Conservation (phyloP, 2,113 vertebrate species). For the Axis porcinus region DNA sequence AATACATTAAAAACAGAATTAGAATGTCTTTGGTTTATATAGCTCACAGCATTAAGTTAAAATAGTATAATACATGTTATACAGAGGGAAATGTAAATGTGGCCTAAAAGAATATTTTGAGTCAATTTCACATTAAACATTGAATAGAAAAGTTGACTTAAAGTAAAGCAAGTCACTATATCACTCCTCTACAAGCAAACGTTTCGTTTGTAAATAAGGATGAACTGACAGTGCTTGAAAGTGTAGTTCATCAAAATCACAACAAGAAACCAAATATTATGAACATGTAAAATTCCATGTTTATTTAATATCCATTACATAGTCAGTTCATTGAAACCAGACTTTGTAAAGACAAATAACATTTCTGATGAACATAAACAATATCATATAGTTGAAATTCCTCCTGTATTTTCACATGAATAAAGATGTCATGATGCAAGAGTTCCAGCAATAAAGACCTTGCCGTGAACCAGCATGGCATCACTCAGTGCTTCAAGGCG, state of each 20-base stretch:
- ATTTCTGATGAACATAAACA: constrained; percentile 71
- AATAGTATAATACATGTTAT: constrained; percentile 42
- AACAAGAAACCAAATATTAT: constrained; percentile 73
- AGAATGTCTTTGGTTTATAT: constrained; percentile 45
- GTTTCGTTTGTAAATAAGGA: constrained; percentile 71
- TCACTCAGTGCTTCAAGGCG: not conserved
- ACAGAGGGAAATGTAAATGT: constrained; percentile 53
- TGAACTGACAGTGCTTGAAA: constrained; percentile 65
- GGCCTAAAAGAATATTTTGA: constrained; percentile 60
- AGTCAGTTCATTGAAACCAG: constrained; percentile 67
- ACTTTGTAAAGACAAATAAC: constrained; percentile 70
- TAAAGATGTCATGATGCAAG: constrained; percentile 63
- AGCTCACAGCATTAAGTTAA: constrained; percentile 52
- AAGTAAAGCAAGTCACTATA: constrained; percentile 61
- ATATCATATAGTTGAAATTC: constrained; percentile 66
- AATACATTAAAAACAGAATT: constrained; percentile 60
- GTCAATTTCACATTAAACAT: constrained; percentile 68
- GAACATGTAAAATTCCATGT: constrained; percentile 70
- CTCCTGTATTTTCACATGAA: constrained; percentile 63
- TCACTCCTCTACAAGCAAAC: constrained; percentile 41
- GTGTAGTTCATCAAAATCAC: constrained; percentile 72
- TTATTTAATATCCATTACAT: constrained; percentile 75
- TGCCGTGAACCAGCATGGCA: not conserved
- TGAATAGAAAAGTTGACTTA: constrained; percentile 65
- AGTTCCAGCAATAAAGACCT: constrained; percentile 61